Percentiles rank a stretch among this genome's conserved stretches.
Conservation (phyloP, 2,113 vertebrate species). For the Halichoeres trimaculatus region DNA sequence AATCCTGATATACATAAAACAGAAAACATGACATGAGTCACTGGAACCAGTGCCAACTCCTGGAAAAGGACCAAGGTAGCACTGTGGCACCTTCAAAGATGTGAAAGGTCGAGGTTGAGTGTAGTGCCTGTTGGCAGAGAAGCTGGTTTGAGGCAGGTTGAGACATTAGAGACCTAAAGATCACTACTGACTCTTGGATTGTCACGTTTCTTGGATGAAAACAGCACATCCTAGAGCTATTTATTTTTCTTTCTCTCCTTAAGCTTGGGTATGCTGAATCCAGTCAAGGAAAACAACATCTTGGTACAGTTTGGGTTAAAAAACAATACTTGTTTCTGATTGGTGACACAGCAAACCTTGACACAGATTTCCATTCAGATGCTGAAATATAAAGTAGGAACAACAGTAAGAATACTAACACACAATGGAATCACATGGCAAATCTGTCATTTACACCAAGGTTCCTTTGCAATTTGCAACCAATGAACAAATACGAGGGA, state of each 20-base stretch:
- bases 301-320: slow-evolving; percentile 15
- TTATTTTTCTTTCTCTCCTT: not conserved
- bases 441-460: not conserved
- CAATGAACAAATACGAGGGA: too few species aligned
- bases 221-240: not conserved
- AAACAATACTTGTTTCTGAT: not conserved
- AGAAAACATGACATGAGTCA: too few species aligned
- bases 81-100: too few species aligned
- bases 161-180: too few species aligned
- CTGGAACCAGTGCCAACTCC: too few species aligned
- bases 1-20: too few species aligned
- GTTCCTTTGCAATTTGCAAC: too few species aligned
- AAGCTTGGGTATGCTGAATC: not conserved
- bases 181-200: not conserved
- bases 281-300: not conserved
- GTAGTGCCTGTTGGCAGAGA: too few species aligned
- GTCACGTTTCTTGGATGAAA: not conserved
- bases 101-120: too few species aligned
- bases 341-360: slow-evolving; percentile 1
- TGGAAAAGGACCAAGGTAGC: too few species aligned
- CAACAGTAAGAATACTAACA: slow-evolving; percentile 15
- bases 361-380: slow-evolving; percentile 9
- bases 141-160: too few species aligned
- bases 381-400: slow-evolving; percentile 47
- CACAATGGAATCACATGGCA: not conserved